Evolutionary conservation across 1,140 invertebrate species (phyloP).

Genomic region (Saccostrea glomerata): DNA sequence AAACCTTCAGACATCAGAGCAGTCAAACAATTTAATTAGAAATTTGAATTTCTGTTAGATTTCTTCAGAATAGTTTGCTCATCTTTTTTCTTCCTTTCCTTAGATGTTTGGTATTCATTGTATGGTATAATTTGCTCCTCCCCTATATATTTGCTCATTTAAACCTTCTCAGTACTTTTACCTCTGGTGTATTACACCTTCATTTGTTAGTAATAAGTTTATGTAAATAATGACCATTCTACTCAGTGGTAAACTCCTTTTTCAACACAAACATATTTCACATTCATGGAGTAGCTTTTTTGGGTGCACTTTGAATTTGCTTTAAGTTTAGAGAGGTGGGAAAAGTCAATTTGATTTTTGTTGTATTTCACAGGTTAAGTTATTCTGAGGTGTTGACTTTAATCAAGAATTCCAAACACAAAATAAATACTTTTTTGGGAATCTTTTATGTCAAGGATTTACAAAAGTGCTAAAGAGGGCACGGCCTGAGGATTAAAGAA

Average conservation of each 20-base stretch:
- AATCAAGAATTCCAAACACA: constrained; percentile 11
- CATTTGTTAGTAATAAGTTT: neutral
- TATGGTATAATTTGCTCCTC: too few species aligned
- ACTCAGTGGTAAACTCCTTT: neutral
- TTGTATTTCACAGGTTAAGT: neutral
- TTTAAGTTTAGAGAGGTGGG: neutral
- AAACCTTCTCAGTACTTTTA: neutral
- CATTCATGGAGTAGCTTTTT: neutral
- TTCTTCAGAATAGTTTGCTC: too few species aligned
- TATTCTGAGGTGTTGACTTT: neutral
- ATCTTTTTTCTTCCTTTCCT: too few species aligned
- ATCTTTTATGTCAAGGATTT: neutral
- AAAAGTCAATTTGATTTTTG: constrained; percentile 9
- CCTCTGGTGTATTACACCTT: neutral
- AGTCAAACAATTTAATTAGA: too few species aligned
- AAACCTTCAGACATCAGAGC: too few species aligned
- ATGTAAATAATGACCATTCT: constrained; percentile 13
- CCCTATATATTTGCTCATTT: neutral
- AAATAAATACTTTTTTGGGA: neutral
- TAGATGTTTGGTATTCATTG: too few species aligned
- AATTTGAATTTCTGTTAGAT: too few species aligned
- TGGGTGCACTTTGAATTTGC: neutral
- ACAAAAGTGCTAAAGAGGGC: neutral
- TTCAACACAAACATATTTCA: neutral
- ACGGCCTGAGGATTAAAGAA: neutral